These are phyloP conservation scores for Incurvaria masculella DNA, from an alignment of 2,888 invertebrate species.

Conservation along the genomic window DNA sequence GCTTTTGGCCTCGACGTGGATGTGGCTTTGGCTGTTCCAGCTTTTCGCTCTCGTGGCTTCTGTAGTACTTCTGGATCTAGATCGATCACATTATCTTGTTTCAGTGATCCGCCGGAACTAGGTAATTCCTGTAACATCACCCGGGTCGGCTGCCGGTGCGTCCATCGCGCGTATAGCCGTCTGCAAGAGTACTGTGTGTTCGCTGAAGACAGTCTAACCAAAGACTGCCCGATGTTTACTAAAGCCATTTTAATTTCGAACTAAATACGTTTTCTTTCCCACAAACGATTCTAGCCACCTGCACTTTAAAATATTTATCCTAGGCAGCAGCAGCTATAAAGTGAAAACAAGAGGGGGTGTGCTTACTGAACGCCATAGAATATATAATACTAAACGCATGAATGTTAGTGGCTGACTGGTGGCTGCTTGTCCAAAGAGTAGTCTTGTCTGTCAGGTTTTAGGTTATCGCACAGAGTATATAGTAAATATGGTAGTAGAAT, in stretches of 20 bases:
- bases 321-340: no score
- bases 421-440: no score
- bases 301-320: no score
- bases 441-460: no score
- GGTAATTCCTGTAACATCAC: constrained; percentile 48
- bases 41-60: constrained; percentile 19
- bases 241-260: neutral
- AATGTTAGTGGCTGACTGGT: no score
- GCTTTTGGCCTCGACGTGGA: neutral
- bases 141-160: constrained; percentile 48
- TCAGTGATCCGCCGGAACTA: constrained; percentile 26
- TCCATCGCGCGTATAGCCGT: constrained; percentile 44
- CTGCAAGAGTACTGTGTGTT: neutral
- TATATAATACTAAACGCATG: no score
- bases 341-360: no score
- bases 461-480: no score
- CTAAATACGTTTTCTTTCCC: no score
- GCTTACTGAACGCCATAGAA: no score
- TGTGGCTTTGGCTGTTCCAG: constrained; percentile 5
- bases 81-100: constrained; percentile 40
- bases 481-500: no score
- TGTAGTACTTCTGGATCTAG: constrained; percentile 24
- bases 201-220: neutral
- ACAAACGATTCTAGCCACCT: no score
- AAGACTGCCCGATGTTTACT: neutral